Evolutionary conservation across 2,797 vertebrate species (phyloP).

Genomic region (Zalophus californianus): DNA sequence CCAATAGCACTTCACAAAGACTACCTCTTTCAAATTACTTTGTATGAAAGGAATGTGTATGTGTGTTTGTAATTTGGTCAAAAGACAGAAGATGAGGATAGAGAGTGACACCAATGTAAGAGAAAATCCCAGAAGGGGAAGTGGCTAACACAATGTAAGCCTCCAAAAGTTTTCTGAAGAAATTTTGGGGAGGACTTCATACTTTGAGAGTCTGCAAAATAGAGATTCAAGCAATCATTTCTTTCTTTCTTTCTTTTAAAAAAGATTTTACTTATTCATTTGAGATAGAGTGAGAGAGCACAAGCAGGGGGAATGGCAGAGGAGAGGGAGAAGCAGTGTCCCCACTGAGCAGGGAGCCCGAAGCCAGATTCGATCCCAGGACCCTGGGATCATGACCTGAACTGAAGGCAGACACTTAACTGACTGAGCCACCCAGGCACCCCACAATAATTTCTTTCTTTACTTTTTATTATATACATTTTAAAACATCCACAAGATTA

Average conservation of each 20-base stretch:
- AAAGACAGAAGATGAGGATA: not conserved
- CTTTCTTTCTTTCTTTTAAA: not conserved
- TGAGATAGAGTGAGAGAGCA: too few species aligned
- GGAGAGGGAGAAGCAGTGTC: too few species aligned
- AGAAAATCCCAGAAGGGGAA: not conserved
- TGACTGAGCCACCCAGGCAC: not conserved
- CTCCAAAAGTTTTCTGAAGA: not conserved
- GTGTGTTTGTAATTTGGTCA: not conserved
- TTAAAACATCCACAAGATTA: not conserved
- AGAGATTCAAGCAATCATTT: not conserved
- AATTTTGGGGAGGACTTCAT: not conserved
- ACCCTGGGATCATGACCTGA: not conserved
- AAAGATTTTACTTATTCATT: too few species aligned
- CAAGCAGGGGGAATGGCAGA: too few species aligned
- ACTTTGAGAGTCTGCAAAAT: not conserved
- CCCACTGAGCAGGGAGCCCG: too few species aligned
- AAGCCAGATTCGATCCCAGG: too few species aligned
- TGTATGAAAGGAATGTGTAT: not conserved
- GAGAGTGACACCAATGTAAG: not conserved
- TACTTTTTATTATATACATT: not conserved
- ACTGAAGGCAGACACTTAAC: not conserved
- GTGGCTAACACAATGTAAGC: not conserved
- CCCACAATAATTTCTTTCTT: constrained; percentile 7
- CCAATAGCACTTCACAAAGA: not conserved
- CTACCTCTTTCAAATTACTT: not conserved